Evolutionary conservation across 2,797 vertebrate species (phyloP), one percentile per base, ranked within the genome.

Genomic region (Petrocephalus schoutedeni): DNA sequence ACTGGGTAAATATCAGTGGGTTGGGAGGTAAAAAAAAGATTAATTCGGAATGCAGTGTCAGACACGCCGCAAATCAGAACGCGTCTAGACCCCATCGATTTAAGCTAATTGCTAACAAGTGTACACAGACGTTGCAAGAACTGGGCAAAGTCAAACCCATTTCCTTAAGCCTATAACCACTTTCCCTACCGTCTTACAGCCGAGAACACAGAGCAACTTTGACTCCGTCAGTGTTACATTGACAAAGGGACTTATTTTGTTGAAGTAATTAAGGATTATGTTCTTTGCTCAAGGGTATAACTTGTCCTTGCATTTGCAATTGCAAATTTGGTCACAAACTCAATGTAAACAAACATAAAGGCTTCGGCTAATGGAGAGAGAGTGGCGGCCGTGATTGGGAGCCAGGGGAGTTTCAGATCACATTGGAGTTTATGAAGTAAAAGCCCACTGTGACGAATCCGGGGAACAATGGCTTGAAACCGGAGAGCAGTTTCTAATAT

Each of bases 221-320:
- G 36, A 45, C 36, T 80, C n/a, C 36, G 36, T 49, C 74, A 80
- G 36, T 80, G 74, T 80, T 80, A 49, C 74, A 80, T 80, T 80
- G 74, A 45, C 74, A 80, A 80, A 80, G 74, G 19, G 32, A 59
- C 23, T 86, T 86, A 64, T 86, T 45, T 86, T 64, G 59, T 59
- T 61, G 58, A 86, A 86, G 41, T 56, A 67, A 67, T 67, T 64
- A 67, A 36, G 56, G 84, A 86, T 41, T n/a, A 86, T 51, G 84
- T 86, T 86, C 54, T 86, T 86, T 86, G 54, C 84, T 86, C 84
- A 86, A 36, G 84, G 56, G 84, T 86, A 58, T 36, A 86, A 58
- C 23, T 86, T 86, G 53, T 86, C 56, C 54, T 86, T 58, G 56
- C 28, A 86, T 59, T 86, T 86, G 32, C n/a, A 86, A 57, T 41